Base-by-base conservation (phyloP, 2,888 invertebrate genomes). In the Balanococcus diminutus region DNA sequence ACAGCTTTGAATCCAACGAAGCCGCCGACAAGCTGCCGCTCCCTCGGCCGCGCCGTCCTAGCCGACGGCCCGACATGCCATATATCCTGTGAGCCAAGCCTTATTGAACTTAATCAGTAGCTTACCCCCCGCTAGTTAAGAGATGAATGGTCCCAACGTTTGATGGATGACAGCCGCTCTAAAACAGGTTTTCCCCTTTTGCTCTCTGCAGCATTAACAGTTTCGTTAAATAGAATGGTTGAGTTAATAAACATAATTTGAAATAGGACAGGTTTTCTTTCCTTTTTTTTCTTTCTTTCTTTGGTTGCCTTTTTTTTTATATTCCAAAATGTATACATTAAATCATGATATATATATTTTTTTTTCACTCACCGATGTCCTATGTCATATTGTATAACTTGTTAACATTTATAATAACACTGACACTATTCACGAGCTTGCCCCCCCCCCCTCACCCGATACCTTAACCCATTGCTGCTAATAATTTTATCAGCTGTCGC, bases 1-100 rank as follows among this genome's bases (percentile, higher is more conserved):
- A 87, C 87, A 87, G 87, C 87, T 86, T 87, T 87, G 87, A 87
- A 84, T 86, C 87, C 86, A 84, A 82, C 82, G 82, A 82, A 86
- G 81, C 86, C 83, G 87, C 87, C 86, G 86, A 83, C 87, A 86
- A 84, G 83, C 79, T 79, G 86, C 87, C 86, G 83, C 87, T 85
- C 87, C 22, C 56, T 56, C n/a, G n/a, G n/a, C n/a, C n/a, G 6
- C 67, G 32, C 83, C 83, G 0, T n/a, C 36, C 72, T 61, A 84
- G 19, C 56, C 46, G 32, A 31, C 46, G 85, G 75, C 79, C 79
- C 85, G 79, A 85, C 85, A 85, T 85, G 79, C 85, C 85, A 85
- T 85, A 72, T 85, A 85, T 85, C 79, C 85, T 72, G 75, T 51
- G 79, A 85, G 85, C 85, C 85, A 85, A 75, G 85, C 85, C 75